Conservation (phyloP, 2,113 vertebrate genomes). For the Odobenus rosmarus region DNA sequence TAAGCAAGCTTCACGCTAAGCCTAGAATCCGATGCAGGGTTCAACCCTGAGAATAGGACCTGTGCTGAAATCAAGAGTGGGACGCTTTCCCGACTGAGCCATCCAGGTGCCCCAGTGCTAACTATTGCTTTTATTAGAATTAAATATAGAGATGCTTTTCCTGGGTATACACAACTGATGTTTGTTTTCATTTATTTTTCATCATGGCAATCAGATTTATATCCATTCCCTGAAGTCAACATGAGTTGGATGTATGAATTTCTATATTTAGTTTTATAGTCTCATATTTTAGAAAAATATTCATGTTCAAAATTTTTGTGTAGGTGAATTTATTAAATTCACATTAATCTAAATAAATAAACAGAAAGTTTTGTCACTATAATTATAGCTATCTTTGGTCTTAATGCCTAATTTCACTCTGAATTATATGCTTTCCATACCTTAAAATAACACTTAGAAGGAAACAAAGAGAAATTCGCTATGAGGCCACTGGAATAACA, state of each 20-base stretch:
- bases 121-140: not conserved
- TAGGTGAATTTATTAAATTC: not conserved
- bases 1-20: no score
- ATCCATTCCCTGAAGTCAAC: not conserved
- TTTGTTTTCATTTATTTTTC: not conserved
- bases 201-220: not conserved
- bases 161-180: not conserved
- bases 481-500: not conserved
- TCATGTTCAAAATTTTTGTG: not conserved
- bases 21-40: no score
- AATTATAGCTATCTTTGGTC: slow-evolving; percentile 23
- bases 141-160: not conserved
- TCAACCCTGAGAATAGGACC: no score
- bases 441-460: not conserved
- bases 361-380: not conserved
- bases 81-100: no score
- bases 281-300: not conserved
- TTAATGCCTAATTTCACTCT: not conserved
- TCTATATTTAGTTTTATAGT: not conserved
- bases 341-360: not conserved
- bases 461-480: not conserved
- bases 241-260: not conserved
- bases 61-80: no score
- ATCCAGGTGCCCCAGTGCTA: not conserved
- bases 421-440: not conserved